These are phyloP conservation scores for Heliocidaris erythrogramma DNA, from an alignment of 35 echinoderm and acorn worm genomes.

Conservation along the genomic window DNA sequence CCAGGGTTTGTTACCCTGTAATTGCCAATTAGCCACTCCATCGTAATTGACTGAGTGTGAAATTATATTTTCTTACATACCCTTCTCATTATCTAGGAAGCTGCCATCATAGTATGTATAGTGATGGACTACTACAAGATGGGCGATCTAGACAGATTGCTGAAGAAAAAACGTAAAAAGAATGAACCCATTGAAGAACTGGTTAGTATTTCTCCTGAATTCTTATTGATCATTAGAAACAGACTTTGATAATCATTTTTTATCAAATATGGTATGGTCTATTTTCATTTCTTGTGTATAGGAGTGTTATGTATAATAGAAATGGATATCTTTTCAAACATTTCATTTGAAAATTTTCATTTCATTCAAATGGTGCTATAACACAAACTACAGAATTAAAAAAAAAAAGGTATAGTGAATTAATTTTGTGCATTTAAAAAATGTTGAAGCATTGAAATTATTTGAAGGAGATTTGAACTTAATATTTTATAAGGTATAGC, in stretches of 20 bases:
- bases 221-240: not conserved
- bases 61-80: not conserved
- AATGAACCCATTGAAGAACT: conserved; percentile 91
- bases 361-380: too few relatives aligned
- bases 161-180: conserved; percentile 84
- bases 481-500: too few relatives aligned
- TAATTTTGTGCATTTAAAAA: too few relatives aligned
- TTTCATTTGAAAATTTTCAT: too few relatives aligned
- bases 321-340: not conserved
- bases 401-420: too few relatives aligned
- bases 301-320: not conserved
- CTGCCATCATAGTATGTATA: conserved; percentile 96
- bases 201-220: conserved; percentile 57
- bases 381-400: too few relatives aligned
- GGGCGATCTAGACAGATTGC: conserved; percentile 90
- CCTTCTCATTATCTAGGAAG: conserved; percentile 52
- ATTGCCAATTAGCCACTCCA: too few relatives aligned
- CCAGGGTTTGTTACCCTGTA: too few relatives aligned
- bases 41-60: too few relatives aligned
- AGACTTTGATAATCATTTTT: too few relatives aligned
- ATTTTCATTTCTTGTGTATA: conserved; percentile 15
- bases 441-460: too few relatives aligned
- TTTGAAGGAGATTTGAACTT: too few relatives aligned
- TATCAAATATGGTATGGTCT: not conserved
- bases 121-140: conserved; percentile 98